Evolutionary conservation across 1,140 invertebrate species (phyloP), one percentile per base, ranked within the genome.

Genomic region (Bombus waltoni): DNA sequence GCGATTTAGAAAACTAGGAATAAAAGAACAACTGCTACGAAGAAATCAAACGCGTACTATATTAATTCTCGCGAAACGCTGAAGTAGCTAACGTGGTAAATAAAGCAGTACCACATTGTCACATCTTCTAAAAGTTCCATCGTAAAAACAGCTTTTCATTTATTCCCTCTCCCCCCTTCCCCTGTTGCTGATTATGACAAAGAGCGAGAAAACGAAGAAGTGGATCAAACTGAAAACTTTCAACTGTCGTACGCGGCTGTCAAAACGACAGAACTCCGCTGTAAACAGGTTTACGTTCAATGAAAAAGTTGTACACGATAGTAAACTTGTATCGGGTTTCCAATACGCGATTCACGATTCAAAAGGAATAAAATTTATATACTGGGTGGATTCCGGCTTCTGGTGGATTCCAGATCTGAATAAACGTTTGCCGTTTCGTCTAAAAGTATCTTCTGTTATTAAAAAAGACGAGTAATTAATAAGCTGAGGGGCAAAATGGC

Each of bases 221-320:
- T 35, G 78, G 44, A 81, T 85, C 68, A 53, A 74, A 44, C 57
- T 62, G 77, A 47, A 78, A 84, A 84, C 47, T 80, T 72, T 25
- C 68, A 8, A 73, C 18, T 80, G 62, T 65, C 57, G 57, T 40
- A 35, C 47, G 15, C 13, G 40, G 15, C 66, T 71, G 82, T 78
- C 65, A 38, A 47, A 81, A 85, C 70, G 53, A 53, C 83, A 40
- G 8, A 22, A 66, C 70, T 81, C 15, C 22, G 70, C 74, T 81
- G 44, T n/a, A 74, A 78, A 57, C 70, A 74, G 65, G 83, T 74
- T 85, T 81, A 73, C 25, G 66, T 44, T 81, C 42, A 65, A 74
- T 81, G 78, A 85, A 79, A 84, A 84, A 65, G 75, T 84, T 79
- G 11, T 13, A n/a, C 44, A 1, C 68, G 75, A 84, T 84, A 72